A percentile compares a stretch with the other conserved stretches of the same genome.
Conservation (phyloP, 53 echinoderm and acorn worm species). For the Actinopyga echinites region DNA sequence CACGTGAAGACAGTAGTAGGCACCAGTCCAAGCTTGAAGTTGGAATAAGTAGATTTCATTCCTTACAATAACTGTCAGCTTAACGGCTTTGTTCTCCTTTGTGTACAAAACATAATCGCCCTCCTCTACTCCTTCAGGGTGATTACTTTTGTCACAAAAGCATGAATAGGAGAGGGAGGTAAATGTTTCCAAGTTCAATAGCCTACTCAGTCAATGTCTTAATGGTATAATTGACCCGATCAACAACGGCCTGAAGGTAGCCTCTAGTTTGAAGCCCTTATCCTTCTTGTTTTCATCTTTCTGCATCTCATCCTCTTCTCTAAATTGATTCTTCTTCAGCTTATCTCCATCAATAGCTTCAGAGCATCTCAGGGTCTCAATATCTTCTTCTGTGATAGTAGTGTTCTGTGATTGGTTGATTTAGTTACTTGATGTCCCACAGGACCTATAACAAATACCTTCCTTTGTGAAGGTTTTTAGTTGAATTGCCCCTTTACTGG, state of each 20-base stretch:
- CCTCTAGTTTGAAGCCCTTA: background rate
- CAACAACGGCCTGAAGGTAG: conserved; percentile 12
- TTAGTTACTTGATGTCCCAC: too few species aligned
- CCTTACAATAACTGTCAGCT: background rate
- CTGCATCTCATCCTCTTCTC: background rate
- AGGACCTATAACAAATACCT: too few species aligned
- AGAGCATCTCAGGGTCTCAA: background rate
- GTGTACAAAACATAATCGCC: conserved; percentile 26
- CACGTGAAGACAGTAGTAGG: too few species aligned
- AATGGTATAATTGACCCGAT: conserved; percentile 26
- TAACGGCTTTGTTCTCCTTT: conserved; percentile 4
- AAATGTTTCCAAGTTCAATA: conserved; percentile 19
- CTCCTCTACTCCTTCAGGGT: conserved; percentile 2
- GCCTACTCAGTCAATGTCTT: background rate
- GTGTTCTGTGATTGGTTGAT: background rate
- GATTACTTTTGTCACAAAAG: background rate
- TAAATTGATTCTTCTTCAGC: conserved; percentile 1
- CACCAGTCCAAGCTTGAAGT: too few species aligned
- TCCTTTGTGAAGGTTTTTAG: too few species aligned
- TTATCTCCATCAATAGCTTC: conserved; percentile 27
- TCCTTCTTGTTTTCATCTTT: background rate
- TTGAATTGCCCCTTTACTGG: too few species aligned
- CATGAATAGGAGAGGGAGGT: conserved; percentile 14
- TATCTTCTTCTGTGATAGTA: background rate
- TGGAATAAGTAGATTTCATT: background rate